These are phyloP conservation scores for Spodoptera littoralis DNA, from an alignment of 2,888 invertebrate species.

Conservation along the genomic window DNA sequence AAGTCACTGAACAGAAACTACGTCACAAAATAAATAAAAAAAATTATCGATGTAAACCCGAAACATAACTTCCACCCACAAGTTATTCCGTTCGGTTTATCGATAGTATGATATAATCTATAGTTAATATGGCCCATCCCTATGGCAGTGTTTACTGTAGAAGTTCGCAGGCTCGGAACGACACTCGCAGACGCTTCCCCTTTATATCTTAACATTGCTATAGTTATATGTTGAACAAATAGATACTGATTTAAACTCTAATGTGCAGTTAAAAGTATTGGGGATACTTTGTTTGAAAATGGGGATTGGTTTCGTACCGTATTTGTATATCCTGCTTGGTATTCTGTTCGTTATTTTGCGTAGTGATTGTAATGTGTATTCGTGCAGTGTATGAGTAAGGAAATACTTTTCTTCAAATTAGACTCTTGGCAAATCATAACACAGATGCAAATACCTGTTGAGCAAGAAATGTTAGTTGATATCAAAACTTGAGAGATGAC, in stretches of 20 bases:
- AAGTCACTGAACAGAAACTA: no score
- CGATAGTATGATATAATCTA: constrained; percentile 33
- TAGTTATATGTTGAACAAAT: constrained; percentile 50
- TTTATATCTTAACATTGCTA: constrained; percentile 54
- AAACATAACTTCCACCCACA: constrained; percentile 24
- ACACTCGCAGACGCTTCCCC: constrained; percentile 56
- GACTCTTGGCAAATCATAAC: no score
- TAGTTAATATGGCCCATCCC: constrained; percentile 47
- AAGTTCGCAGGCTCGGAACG: constrained; percentile 56
- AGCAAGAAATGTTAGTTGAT: no score
- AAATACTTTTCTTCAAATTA: no score
- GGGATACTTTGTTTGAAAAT: constrained; percentile 12
- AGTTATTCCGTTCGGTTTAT: constrained; percentile 29
- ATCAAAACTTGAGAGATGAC: no score
- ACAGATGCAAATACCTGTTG: no score
- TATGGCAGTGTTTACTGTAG: constrained; percentile 54
- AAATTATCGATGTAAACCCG: constrained; percentile 20
- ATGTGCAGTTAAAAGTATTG: constrained; percentile 54
- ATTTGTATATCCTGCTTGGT: not conserved
- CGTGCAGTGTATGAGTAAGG: no score
- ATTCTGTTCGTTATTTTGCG: not conserved
- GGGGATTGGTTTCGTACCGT: constrained; percentile 9
- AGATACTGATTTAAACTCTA: constrained; percentile 50
- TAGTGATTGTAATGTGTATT: no score
- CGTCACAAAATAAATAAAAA: no score